phyloP scores from a whole-genome alignment of 2,797 vertebrate genomes.

The Hafferia zeledoni region DNA sequence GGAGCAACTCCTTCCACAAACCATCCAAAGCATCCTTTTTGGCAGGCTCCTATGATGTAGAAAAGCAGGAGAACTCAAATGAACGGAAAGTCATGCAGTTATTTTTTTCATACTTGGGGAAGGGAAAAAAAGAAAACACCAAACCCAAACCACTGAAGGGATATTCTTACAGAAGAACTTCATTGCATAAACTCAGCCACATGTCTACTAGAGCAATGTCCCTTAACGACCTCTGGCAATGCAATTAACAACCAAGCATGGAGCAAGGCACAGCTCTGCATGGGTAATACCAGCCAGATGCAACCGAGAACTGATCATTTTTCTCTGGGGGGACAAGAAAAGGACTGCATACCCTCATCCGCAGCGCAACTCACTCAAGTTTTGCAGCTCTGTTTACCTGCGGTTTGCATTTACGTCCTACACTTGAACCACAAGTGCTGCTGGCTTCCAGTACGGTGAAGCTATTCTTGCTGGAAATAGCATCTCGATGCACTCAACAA shows the following conservation, averaged over 20 bases:
- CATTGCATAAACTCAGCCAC: slow-evolving; percentile 56
- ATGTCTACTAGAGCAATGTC: slow-evolving; percentile 50
- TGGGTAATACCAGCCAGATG: neutral
- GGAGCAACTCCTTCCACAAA: slow-evolving; percentile 77
- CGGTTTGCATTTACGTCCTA: slow-evolving; percentile 63
- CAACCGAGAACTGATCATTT: neutral
- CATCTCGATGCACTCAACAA: slow-evolving; percentile 8
- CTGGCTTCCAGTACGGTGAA: slow-evolving; percentile 13
- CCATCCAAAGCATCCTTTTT: slow-evolving; percentile 75
- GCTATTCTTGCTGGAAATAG: slow-evolving; percentile 47
- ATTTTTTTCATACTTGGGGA: slow-evolving; percentile 65
- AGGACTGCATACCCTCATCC: neutral
- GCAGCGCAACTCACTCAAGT: neutral
- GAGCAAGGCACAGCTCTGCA: slow-evolving; percentile 1
- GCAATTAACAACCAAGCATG: slow-evolving; percentile 14
- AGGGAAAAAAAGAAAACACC: slow-evolving; percentile 57
- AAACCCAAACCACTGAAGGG: slow-evolving; percentile 56
- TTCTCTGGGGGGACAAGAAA: neutral
- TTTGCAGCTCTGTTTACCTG: slow-evolving; percentile 59
- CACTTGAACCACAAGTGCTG: slow-evolving; percentile 59
- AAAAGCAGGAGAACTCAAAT: slow-evolving; percentile 73
- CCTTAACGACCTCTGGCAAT: slow-evolving; percentile 53
- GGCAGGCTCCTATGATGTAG: slow-evolving; percentile 69
- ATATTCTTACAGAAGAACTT: slow-evolving; percentile 63
- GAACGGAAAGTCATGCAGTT: slow-evolving; percentile 73